These are phyloP conservation scores for Ochropleura plecta DNA, from an alignment of 2,888 invertebrate genomes.

Conservation along the genomic window DNA sequence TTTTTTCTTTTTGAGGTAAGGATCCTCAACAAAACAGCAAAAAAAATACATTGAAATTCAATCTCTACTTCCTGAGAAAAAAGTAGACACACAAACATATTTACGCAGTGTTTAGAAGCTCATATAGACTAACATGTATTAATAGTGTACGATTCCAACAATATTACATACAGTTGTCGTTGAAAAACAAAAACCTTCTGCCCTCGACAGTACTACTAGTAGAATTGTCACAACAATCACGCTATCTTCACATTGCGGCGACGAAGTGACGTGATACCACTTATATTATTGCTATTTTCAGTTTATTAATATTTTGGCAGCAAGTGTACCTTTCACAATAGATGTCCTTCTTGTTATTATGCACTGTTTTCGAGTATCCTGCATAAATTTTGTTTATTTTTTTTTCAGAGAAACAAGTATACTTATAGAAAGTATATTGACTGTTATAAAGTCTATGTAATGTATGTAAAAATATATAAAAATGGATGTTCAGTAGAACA, in stretches of 20 bases:
- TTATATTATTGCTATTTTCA: conserved; percentile 18
- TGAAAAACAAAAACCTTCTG: not conserved
- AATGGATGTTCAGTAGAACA: no score
- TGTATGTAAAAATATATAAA: no score
- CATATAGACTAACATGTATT: not conserved
- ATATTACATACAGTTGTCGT: not conserved
- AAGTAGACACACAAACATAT: not conserved
- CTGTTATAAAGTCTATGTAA: not conserved
- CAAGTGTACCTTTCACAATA: conserved; percentile 4
- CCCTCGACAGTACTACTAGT: conserved; percentile 38
- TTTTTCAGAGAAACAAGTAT: not conserved
- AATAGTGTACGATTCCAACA: not conserved
- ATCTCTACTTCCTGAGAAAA: not conserved
- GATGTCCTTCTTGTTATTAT: conserved; percentile 15
- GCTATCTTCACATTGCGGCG: conserved; percentile 55
- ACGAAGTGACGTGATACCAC: conserved; percentile 39
- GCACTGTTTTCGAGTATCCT: conserved; percentile 22
- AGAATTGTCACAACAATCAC: conserved; percentile 52
- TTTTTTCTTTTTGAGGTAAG: no score
- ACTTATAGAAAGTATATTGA: not conserved
- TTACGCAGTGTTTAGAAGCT: not conserved
- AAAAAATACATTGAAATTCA: not conserved
- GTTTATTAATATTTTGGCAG: conserved; percentile 15
- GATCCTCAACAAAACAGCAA: no score
- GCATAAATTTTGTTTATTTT: conserved; percentile 5